Conservation (phyloP, 2,113 vertebrate species). For the Sylvia atricapilla region DNA sequence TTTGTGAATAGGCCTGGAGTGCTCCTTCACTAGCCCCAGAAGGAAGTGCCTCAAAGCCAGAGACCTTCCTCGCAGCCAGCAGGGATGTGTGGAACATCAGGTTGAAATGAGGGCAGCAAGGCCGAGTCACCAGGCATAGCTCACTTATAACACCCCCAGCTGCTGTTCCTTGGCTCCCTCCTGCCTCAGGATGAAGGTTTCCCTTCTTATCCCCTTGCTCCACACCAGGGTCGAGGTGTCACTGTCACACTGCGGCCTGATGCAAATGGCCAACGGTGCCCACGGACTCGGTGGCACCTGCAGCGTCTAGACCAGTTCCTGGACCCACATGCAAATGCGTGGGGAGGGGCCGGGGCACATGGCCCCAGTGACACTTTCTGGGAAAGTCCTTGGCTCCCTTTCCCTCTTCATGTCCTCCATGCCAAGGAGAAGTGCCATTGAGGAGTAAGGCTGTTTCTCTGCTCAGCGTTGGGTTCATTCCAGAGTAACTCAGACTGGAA, state of each 20-base stretch:
- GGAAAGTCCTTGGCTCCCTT: background rate
- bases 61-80: fast-evolving
- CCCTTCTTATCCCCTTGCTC: background rate
- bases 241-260: fast-evolving
- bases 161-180: background rate
- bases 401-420: fast-evolving
- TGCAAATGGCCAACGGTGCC: background rate
- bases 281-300: background rate
- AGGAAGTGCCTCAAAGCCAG: background rate
- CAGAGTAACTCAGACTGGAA: fast-evolving
- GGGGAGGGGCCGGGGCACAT: fast-evolving
- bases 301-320: conserved; percentile 44
- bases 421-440: fast-evolving
- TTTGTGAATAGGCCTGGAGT: too few relatives aligned
- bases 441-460: fast-evolving
- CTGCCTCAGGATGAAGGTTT: background rate
- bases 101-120: fast-evolving
- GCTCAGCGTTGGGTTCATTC: fast-evolving
- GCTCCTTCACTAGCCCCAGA: background rate
- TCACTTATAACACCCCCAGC: fast-evolving
- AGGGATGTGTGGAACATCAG: fast-evolving
- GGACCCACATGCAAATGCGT: background rate
- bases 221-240: fast-evolving
- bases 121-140: fast-evolving
- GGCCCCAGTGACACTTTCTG: background rate